phyloP scores from a whole-genome alignment of 2,888 invertebrate species.

The Ferdinandea cuprea region DNA sequence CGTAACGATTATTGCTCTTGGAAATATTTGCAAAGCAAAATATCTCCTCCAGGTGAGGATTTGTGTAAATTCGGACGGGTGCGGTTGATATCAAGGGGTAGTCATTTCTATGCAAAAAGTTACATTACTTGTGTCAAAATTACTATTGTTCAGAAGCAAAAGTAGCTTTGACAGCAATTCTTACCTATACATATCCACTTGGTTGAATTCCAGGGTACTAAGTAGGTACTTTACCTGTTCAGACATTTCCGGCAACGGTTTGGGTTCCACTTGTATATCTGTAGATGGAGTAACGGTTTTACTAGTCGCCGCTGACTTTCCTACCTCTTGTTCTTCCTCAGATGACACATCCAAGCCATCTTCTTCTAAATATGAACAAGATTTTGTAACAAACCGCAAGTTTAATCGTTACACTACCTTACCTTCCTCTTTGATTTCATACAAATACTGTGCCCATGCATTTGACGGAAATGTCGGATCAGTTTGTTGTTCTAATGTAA shows the following conservation, averaged over 20 bases:
- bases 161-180: neutral
- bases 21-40: conserved; percentile 87
- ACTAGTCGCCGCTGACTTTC: conserved; percentile 77
- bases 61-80: conserved; percentile 78
- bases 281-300: conserved; percentile 62
- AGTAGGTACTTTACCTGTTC: conserved; percentile 79
- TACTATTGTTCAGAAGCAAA: no score
- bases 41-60: conserved; percentile 81
- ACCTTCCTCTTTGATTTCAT: conserved; percentile 82
- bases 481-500: conserved; percentile 86
- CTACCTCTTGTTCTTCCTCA: conserved; percentile 78
- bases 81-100: conserved; percentile 79
- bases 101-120: conserved; percentile 82
- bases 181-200: conserved; percentile 82
- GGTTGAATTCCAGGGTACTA: conserved; percentile 82
- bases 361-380: conserved; percentile 77
- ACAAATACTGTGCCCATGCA: conserved; percentile 87
- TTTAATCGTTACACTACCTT: conserved; percentile 11
- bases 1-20: conserved; percentile 87
- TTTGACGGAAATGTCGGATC: conserved; percentile 87
- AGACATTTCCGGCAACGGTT: conserved; percentile 79
- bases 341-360: conserved; percentile 78
- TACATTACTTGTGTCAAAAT: no score
- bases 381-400: no score
- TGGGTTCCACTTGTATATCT: conserved; percentile 62